A percentile compares a stretch with the other conserved stretches of the same genome.
Conservation (phyloP, 2,888 invertebrate genomes). For the Apodemia mormo region DNA sequence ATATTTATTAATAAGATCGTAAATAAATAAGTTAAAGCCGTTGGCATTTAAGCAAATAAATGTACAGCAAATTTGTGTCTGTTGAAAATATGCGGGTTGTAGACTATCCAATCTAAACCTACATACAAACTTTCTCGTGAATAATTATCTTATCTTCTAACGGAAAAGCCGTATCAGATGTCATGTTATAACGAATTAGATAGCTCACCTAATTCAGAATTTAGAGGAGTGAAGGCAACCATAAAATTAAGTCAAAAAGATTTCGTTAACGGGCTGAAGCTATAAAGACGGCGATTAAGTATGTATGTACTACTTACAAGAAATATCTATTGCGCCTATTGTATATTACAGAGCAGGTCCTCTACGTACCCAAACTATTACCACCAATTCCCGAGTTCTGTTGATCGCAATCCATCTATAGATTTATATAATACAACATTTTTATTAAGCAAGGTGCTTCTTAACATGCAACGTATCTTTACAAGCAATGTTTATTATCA, state of each 20-base stretch:
- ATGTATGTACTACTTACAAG: too few species aligned
- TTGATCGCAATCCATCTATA: too few species aligned
- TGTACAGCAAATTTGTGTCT: constrained; percentile 40
- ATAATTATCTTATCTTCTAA: constrained; percentile 52
- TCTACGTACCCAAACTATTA: neutral
- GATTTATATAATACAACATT: too few species aligned
- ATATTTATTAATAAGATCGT: neutral
- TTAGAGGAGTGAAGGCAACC: neutral
- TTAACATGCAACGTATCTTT: too few species aligned
- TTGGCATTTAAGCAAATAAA: neutral
- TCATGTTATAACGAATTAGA: neutral
- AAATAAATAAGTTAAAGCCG: neutral
- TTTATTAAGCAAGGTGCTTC: too few species aligned
- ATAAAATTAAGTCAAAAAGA: constrained; percentile 22
- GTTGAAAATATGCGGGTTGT: constrained; percentile 51
- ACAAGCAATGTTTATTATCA: too few species aligned
- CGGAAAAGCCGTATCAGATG: constrained; percentile 37
- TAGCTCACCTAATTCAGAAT: neutral
- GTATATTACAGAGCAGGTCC: neutral
- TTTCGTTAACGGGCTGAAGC: neutral
- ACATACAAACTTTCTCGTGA: constrained; percentile 61
- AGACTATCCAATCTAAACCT: constrained; percentile 47
- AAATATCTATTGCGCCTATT: neutral
- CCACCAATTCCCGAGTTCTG: too few species aligned
- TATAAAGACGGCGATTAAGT: constrained; percentile 11